Percentiles rank a stretch among this genome's conserved stretches.
Conservation (phyloP, 2,113 vertebrate genomes). For the Esox niger region DNA sequence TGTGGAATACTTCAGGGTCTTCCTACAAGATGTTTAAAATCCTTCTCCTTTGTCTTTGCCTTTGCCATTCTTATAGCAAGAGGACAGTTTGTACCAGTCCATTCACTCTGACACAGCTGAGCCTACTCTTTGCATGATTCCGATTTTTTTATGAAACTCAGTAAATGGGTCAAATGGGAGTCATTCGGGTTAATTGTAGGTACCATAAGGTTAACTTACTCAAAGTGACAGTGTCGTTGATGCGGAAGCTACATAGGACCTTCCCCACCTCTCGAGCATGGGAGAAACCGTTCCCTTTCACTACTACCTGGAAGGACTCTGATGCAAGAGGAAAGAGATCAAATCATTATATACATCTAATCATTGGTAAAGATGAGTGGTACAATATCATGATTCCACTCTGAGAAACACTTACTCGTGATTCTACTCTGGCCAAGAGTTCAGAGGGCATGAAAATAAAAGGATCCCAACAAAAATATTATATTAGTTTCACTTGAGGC, state of each 20-base stretch:
- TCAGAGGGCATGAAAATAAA: no score
- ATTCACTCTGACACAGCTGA: neutral
- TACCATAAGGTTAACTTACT: constrained; percentile 78
- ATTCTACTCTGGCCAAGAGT: no score
- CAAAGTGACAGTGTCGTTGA: constrained; percentile 88
- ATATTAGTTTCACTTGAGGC: neutral
- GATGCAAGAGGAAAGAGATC: constrained; percentile 19
- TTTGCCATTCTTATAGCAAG: no score
- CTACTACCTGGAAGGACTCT: constrained; percentile 95
- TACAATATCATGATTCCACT: no score
- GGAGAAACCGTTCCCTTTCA: constrained; percentile 92
- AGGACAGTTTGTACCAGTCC: neutral
- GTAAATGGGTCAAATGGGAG: neutral
- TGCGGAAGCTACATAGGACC: constrained; percentile 95
- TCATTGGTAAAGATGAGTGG: no score
- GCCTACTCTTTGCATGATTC: neutral
- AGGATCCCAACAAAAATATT: no score
- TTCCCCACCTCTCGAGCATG: constrained; percentile 86
- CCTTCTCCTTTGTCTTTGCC: no score
- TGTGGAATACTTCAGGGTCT: neutral
- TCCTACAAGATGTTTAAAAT: neutral
- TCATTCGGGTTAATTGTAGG: neutral
- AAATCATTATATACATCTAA: neutral
- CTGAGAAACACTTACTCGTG: no score
- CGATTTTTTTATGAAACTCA: neutral